Conservation (phyloP, 2,797 vertebrate species). For the Sebastes steindachneri region DNA sequence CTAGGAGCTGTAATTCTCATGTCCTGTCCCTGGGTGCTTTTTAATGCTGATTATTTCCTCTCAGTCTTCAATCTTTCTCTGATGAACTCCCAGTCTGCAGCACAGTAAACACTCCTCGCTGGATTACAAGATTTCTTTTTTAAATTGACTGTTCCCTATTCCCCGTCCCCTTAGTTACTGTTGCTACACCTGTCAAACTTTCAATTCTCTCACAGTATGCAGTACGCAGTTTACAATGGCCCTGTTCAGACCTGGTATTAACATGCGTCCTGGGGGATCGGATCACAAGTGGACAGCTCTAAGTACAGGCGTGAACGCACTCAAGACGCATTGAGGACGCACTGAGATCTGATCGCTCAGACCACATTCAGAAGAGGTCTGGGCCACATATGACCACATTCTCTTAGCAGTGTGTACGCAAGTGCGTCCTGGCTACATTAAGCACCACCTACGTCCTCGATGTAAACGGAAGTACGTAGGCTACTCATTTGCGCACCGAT, state of each 20-base stretch:
- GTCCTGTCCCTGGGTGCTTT: not conserved
- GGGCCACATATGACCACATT: too few species aligned
- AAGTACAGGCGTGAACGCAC: too few species aligned
- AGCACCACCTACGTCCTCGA: accelerated
- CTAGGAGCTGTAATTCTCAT: constrained; percentile 17
- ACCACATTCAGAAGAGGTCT: too few species aligned
- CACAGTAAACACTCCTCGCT: not conserved
- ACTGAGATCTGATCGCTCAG: too few species aligned
- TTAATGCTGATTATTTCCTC: constrained; percentile 1
- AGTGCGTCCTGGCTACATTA: too few species aligned
- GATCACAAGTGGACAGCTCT: too few species aligned
- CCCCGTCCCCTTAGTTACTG: not conserved
- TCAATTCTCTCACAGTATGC: not conserved
- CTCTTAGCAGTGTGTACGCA: too few species aligned
- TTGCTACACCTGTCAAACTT: constrained; percentile 27
- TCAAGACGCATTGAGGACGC: too few species aligned
- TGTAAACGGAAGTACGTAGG: too few species aligned
- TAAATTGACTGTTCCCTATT: not conserved
- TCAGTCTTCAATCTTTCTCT: not conserved
- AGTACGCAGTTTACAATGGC: not conserved
- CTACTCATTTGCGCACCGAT: too few species aligned
- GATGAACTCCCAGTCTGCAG: not conserved
- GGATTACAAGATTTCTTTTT: not conserved
- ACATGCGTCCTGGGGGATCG: too few species aligned
- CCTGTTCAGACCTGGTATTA: too few species aligned